Evolutionary conservation across 23 tunicate species (phyloP).

Genomic region (Trididemnum nubilum): DNA sequence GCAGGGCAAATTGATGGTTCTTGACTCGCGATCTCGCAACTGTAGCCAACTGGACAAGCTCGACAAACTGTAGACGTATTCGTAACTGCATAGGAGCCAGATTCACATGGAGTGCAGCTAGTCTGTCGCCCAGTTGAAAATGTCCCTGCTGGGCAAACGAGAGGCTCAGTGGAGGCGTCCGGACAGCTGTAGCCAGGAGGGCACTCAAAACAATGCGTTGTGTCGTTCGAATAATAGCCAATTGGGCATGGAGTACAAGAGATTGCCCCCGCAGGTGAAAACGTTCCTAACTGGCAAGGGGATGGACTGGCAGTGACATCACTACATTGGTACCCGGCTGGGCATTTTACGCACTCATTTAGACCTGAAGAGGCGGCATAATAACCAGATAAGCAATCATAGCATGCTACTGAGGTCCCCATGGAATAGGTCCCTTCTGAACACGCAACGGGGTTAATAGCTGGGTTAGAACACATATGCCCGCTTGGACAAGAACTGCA

Average conservation of each 20-base stretch:
- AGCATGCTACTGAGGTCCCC: slow-evolving; percentile 10
- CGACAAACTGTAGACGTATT: slow-evolving; percentile 14
- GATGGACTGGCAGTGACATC: slow-evolving; percentile 20
- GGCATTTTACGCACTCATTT: slow-evolving; percentile 40
- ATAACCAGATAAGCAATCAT: slow-evolving; percentile 32
- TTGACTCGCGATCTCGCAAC: slow-evolving; percentile 30
- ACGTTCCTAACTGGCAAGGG: slow-evolving; percentile 39
- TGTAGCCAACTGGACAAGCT: slow-evolving; percentile 54
- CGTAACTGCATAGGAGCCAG: slow-evolving; percentile 14
- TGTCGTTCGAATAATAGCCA: slow-evolving; percentile 35
- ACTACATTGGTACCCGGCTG: slow-evolving; percentile 54
- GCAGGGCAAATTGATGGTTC: slow-evolving; percentile 27
- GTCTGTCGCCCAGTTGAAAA: slow-evolving; percentile 19
- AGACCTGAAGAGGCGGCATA: slow-evolving; percentile 16
- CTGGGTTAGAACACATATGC: slow-evolving; percentile 43
- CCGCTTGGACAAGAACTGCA: slow-evolving; percentile 50
- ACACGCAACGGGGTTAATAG: slow-evolving; percentile 34
- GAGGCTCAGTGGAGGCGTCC: slow-evolving; percentile 33
- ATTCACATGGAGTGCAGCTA: slow-evolving; percentile 18
- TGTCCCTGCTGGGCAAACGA: slow-evolving; percentile 37
- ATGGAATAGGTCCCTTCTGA: slow-evolving; percentile 45
- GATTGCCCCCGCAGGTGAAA: slow-evolving; percentile 16
- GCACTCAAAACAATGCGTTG: slow-evolving; percentile 46
- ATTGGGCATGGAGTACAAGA: slow-evolving; percentile 26
- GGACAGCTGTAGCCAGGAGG: slow-evolving; percentile 57